Base-by-base conservation (phyloP, 2,797 vertebrate genomes). In the Cottoperca gobio region DNA sequence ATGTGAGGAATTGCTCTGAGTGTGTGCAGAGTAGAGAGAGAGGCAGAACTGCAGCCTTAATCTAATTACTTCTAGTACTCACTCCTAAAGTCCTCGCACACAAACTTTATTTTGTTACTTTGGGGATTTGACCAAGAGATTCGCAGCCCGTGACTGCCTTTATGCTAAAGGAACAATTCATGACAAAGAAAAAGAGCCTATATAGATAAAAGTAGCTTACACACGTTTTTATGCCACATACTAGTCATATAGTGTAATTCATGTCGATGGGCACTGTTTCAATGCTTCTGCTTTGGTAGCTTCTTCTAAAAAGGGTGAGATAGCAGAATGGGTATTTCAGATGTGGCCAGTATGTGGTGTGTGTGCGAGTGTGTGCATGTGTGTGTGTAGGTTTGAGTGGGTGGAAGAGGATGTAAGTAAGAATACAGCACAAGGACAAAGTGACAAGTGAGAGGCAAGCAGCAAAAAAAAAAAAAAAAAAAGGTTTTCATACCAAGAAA, bases 271-370 rank as follows among this genome's bases (percentile, higher is more conserved):
- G 57, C 75, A 76, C n/a, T 17, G 59, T 31, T 73, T 73, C 28
- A 81, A 46, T 64, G 81, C 53, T 61, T 84, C 82, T 76, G 70
- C 63, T 63, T 70, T 76, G 19, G 72, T 76, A 57, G 83, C 74
- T 89, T 89, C 84, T 77, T 89, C 82, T 85, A 55, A 79, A 55
- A 79, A 85, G 63, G 45, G 26, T 57, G 59, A 88, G 58, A 79
- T 42, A 76, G 70, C 54, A 77, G 31, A 39, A 14, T 63, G 64
- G 67, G 79, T 73, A 58, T 84, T 84, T 88, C 35, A 83, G 28
- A 69, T 62, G 60, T 40, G 73, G 76, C 59, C 77, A 48, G 28
- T 63, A 11, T 79, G 73, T 58, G 84, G 85, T 86, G 37, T 42
- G 24, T 13, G 33, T 23, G 11, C 35, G 37, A 39, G 50, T 33